Evolutionary conservation across 2,113 vertebrate species (phyloP), one percentile per base, ranked within the genome.

Genomic region (Hippocampus abdominalis): DNA sequence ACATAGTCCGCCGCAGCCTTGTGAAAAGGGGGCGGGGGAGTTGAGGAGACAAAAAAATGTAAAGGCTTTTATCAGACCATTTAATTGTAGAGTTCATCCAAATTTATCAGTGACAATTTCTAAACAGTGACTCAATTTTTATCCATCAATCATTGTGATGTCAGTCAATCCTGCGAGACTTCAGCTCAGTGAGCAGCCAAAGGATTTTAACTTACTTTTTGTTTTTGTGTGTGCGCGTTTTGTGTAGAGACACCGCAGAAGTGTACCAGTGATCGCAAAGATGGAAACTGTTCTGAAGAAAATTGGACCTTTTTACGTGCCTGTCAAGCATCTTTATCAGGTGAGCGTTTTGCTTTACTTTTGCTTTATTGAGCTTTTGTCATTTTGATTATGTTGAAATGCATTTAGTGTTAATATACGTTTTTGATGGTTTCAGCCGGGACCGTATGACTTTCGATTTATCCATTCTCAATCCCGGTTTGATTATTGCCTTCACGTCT

Each of bases 1-100:
- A 94, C 96, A 44, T 95, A 98, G 78, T 99, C 97, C 4, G 96
- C 97, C 59, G 97, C 97, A 0, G 96, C 95, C 97, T 99, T 77
- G 0, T 25, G 32, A 10, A 36, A 59, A 9, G 36, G 42, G 11
- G 51, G 10, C 64, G 27, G 25, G 11, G 32, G 56, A 11, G 32
- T 44, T 12, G 60, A 13, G 66, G 29, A 10, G 42, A 44, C 10
- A 74, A 15, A 46, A 40, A 6, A 49, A 60, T 60, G 27, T 60
- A 20, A 60, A 60, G 15, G 56, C 7, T 32, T 16, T 32, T 60
- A 60, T 59, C 54, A 57, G 21, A 23, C 23, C 12, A 29, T 57
- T 57, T 57, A 13, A 57, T 57, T 57, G 27, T 57, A 57, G n/a
- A 56, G 10, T 56, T 36, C 32, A 36, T 36, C 32, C 32, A 36